Conservation (phyloP, 2,113 vertebrate species). For the Onychostoma macrolepis region DNA sequence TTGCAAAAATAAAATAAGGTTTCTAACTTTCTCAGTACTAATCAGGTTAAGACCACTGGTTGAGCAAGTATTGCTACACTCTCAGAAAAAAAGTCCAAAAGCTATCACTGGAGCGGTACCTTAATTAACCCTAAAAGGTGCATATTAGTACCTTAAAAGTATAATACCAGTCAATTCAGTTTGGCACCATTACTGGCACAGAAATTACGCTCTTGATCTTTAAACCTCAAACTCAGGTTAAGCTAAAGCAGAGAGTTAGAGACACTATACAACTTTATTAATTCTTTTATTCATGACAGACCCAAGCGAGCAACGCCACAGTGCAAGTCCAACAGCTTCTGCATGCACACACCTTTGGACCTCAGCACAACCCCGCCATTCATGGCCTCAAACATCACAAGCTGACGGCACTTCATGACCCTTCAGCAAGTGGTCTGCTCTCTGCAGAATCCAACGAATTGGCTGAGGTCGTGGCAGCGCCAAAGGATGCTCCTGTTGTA, state of each 20-base stretch:
- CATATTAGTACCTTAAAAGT: not conserved
- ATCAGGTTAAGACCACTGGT: not conserved
- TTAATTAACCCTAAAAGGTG: not conserved
- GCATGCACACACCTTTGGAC: constrained; percentile 38
- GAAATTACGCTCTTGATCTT: not conserved
- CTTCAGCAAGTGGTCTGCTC: constrained; percentile 53
- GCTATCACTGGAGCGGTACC: too few relatives aligned
- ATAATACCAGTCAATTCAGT: too few relatives aligned
- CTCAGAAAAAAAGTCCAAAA: too few relatives aligned
- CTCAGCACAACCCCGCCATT: constrained; percentile 33
- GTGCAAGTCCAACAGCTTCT: constrained; percentile 5
- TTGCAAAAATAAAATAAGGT: not conserved
- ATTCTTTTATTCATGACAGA: constrained; percentile 51
- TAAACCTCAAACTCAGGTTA: not conserved
- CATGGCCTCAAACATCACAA: constrained; percentile 69
- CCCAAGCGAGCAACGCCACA: constrained; percentile 54
- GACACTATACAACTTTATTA: not conserved
- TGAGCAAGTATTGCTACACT: not conserved
- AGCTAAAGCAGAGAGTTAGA: not conserved
- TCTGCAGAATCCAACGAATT: constrained; percentile 72
- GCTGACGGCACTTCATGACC: constrained; percentile 64
- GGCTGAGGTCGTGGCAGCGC: constrained; percentile 51
- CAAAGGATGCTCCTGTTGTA: constrained; percentile 34
- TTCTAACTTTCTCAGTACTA: not conserved
- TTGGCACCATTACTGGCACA: not conserved